These are phyloP conservation scores for Phyto melanocephala DNA, from an alignment of 2,888 invertebrate species.

Conservation along the genomic window DNA sequence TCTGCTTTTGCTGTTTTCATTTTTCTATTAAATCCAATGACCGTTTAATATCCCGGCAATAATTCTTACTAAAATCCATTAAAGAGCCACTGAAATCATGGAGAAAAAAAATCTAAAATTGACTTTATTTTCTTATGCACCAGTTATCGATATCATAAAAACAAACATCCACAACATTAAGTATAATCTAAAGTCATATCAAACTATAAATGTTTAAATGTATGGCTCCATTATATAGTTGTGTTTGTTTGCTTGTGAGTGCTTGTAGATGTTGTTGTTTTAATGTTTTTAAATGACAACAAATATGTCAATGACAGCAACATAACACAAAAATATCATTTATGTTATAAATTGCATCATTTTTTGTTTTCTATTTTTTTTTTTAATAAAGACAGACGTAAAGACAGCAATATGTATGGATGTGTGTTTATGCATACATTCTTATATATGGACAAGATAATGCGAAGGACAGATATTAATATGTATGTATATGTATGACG, in stretches of 20 bases:
- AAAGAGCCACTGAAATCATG: neutral
- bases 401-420: neutral
- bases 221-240: conserved; percentile 8
- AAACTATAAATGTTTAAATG: conserved; percentile 19
- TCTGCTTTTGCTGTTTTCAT: neutral
- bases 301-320: conserved; percentile 73
- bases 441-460: neutral
- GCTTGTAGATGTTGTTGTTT: conserved; percentile 50
- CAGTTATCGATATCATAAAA: conserved; percentile 52
- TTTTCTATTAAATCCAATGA: neutral
- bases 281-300: conserved; percentile 74
- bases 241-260: neutral
- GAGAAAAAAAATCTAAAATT: neutral
- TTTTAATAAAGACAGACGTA: conserved; percentile 29
- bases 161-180: conserved; percentile 39
- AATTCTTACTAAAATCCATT: conserved; percentile 42
- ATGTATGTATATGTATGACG: no score
- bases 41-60: conserved; percentile 17
- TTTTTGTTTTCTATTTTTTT: no score
- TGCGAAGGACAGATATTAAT: neutral
- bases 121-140: conserved; percentile 2
- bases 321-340: conserved; percentile 61
- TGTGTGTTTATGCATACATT: neutral
- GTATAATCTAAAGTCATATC: conserved; percentile 30
- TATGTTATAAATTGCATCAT: conserved; percentile 64